Conservation (phyloP, 2,797 vertebrate genomes). For the Enteromius thamalakanensis region DNA sequence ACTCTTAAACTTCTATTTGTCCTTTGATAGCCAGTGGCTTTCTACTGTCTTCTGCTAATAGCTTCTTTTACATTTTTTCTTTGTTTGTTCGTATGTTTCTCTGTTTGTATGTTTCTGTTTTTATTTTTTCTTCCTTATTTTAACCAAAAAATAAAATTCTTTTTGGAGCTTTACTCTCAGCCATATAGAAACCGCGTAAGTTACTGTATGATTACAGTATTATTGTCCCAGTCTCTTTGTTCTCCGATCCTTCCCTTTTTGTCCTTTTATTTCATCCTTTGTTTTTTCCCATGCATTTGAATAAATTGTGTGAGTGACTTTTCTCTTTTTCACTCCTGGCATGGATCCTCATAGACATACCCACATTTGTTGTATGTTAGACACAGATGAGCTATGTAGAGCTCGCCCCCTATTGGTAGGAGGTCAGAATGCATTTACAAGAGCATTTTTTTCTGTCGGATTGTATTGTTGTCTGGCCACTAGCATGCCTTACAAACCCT, state of each 20-base stretch:
- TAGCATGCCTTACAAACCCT: conserved; percentile 16
- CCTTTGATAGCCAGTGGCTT: conserved; percentile 6
- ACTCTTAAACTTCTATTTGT: conserved; percentile 13
- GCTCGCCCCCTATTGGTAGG: background rate
- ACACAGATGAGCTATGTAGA: background rate
- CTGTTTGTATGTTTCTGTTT: conserved; percentile 64
- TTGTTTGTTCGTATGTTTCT: conserved; percentile 72
- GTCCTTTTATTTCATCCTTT: conserved; percentile 39
- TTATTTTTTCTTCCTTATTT: conserved; percentile 20
- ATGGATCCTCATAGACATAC: conserved; percentile 42
- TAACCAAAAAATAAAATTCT: conserved; percentile 19
- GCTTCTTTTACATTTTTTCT: conserved; percentile 71
- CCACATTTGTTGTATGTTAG: conserved; percentile 17
- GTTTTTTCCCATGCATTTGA: conserved; percentile 28
- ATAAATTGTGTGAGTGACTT: conserved; percentile 16
- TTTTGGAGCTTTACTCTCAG: conserved; percentile 81
- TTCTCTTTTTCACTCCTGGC: conserved; percentile 22
- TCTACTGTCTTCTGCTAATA: conserved; percentile 71
- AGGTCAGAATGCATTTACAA: conserved; percentile 5
- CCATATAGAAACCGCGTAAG: conserved; percentile 82
- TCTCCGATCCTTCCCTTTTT: background rate
- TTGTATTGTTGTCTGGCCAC: conserved; percentile 6
- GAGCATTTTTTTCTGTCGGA: background rate
- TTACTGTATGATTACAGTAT: conserved; percentile 67
- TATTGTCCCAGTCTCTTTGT: conserved; percentile 28